Conservation (phyloP, 2,888 invertebrate species). For the Ditula angustiorana region DNA sequence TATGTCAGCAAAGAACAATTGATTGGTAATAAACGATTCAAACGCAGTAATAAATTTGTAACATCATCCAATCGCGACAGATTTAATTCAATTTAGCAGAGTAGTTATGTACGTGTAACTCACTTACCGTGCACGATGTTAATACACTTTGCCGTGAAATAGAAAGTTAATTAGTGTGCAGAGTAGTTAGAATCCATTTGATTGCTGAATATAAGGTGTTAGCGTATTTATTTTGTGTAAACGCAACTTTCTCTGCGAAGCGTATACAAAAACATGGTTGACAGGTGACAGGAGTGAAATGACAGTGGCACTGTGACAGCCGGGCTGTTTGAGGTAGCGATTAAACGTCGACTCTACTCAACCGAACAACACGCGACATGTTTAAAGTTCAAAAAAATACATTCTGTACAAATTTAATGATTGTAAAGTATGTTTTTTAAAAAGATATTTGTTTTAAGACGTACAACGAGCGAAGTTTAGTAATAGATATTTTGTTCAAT, state of each 20-base stretch:
- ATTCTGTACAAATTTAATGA: not conserved
- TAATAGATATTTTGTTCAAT: not conserved
- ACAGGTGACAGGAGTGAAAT: constrained; percentile 23
- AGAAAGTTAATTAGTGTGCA: constrained; percentile 37
- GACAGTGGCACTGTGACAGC: too few relatives aligned
- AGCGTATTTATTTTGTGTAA: constrained; percentile 34
- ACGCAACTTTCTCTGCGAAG: constrained; percentile 29
- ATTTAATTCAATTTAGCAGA: constrained; percentile 9
- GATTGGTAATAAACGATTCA: constrained; percentile 30
- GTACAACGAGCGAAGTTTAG: not conserved
- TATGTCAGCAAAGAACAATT: constrained; percentile 6
- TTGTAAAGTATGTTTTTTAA: not conserved
- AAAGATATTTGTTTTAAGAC: not conserved
- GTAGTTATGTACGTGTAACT: constrained; percentile 13
- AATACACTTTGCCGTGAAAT: constrained; percentile 29
- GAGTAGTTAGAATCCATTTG: constrained; percentile 34
- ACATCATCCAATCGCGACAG: constrained; percentile 1
- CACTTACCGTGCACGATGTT: constrained; percentile 25
- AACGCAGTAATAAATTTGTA: constrained; percentile 23
- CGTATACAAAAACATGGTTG: constrained; percentile 25
- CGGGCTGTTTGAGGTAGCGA: constrained; percentile 14
- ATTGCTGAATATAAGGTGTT: constrained; percentile 37
- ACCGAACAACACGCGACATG: not conserved
- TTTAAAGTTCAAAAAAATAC: not conserved
- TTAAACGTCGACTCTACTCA: not conserved